A percentile compares a stretch with the other conserved stretches of the same genome.
Evolutionary conservation across 2,113 vertebrate species (phyloP).

Genomic region (Chionis minor): DNA sequence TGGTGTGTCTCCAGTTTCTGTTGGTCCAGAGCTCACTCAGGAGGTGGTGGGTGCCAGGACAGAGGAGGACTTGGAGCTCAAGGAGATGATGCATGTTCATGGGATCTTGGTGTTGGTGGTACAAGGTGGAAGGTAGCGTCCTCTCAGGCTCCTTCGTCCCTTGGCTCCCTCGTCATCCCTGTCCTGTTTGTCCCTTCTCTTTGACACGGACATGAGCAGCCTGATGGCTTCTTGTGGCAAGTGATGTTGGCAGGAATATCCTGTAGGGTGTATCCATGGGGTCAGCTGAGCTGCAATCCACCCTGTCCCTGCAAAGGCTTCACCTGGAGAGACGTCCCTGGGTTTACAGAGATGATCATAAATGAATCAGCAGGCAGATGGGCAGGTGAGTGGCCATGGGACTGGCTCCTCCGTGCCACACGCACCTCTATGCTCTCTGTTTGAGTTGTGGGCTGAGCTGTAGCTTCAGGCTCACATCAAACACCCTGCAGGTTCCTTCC

Average conservation of each 20-base stretch:
- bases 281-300: not conserved
- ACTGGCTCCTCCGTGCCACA: rapidly evolving
- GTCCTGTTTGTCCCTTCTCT: not conserved
- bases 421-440: not conserved
- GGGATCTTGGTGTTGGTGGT: not conserved
- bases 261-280: rapidly evolving
- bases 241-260: not conserved
- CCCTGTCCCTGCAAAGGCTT: not conserved
- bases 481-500: not conserved
- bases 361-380: not conserved
- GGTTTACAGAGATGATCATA: not conserved
- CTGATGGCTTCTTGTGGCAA: not conserved
- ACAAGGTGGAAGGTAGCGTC: not conserved
- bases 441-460: constrained; percentile 35
- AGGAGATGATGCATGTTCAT: rapidly evolving
- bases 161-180: not conserved
- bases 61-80: rapidly evolving
- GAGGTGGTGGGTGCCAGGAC: rapidly evolving
- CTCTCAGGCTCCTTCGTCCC: not conserved
- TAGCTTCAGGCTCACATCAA: not conserved
- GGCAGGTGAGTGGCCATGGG: not conserved
- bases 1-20: not conserved
- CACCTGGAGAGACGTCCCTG: not conserved
- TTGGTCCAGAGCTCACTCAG: not conserved
- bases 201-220: rapidly evolving